Base-by-base conservation (phyloP, 1,140 invertebrate species). In the Myzus persicae region DNA sequence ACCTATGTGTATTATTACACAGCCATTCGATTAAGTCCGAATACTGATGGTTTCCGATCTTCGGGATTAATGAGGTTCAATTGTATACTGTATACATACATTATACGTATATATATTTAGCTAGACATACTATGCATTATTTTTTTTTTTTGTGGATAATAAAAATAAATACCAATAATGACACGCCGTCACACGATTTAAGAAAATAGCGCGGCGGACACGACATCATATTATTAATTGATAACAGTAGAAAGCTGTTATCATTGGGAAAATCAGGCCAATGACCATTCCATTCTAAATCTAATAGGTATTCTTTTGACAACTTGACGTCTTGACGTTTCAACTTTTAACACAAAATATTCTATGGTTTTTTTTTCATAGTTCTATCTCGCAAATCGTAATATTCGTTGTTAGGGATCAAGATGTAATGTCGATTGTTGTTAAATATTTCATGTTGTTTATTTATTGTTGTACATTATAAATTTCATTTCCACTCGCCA, bases 231-330 rank as follows among this genome's bases (percentile, higher is more conserved):
- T 90, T 36, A 82, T 40, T 31, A 54, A 22, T 54, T 46, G 42
- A 91, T 81, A 91, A 91, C 20, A 82, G 22, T 91, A 91, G 90
- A 91, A 91, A 91, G 90, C 59, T 81, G 59, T 36, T 91, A 91
- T 91, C 59, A 31, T 44, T 81, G 26, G 36, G 11, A 91, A n/a
- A 91, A 82, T 40, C 87, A 89, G 87, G 44, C 46, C 46, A 54
- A 51, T 89, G n/a, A 82, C 76, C 76, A 82, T 38, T 82, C 76
- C 20, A 82, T 38, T 82, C 76, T 38, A 24, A 2, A 18, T n/a
- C n/a, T n/a, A n/a, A n/a, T n/a, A n/a, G n/a, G 1, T 81, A 82
- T 38, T 76, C 31, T n/a, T n/a, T 76, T 26, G 24, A 67, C 8
- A 9, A 46, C 59, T 76, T 26, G 24, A 67, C 8, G 14, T 8